Evolutionary conservation across 2,113 vertebrate genomes (phyloP).

Genomic region (Ptyas mucosa): DNA sequence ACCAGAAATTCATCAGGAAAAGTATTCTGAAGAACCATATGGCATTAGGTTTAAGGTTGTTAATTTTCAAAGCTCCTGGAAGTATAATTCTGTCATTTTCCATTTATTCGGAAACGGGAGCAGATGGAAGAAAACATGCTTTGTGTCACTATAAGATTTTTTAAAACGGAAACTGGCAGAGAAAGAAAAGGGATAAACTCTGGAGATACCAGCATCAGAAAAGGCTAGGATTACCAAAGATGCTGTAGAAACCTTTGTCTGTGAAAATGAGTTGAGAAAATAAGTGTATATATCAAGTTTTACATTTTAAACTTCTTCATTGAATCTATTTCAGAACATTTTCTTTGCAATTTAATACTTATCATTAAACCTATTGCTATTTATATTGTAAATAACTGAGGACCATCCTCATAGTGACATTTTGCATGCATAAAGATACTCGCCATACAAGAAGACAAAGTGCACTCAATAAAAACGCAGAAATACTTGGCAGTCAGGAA

Average conservation of each 20-base stretch:
- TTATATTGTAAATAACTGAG: background rate
- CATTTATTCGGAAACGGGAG: conserved; percentile 63
- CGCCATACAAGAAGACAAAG: no score
- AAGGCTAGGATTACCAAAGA: conserved; percentile 25
- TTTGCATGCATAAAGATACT: background rate
- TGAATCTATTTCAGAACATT: background rate
- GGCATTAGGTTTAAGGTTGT: conserved; percentile 62
- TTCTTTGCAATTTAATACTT: background rate
- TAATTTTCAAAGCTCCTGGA: conserved; percentile 64
- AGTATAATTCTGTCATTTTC: conserved; percentile 69
- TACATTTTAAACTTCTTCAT: background rate
- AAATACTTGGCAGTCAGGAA: background rate
- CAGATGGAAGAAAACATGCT: conserved; percentile 68
- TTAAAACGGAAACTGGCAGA: conserved; percentile 61
- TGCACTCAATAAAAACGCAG: background rate
- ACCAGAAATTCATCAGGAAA: conserved; percentile 61
- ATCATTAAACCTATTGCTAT: background rate
- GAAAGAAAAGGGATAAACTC: conserved; percentile 50
- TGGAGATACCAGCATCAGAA: conserved; percentile 49
- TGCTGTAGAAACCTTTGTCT: background rate
- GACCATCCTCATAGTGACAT: background rate
- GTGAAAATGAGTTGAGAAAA: background rate
- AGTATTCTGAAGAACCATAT: conserved; percentile 64
- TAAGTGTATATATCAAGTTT: background rate
- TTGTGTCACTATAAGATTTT: conserved; percentile 62